A percentile compares a stretch with the other conserved stretches of the same genome.
These are phyloP conservation scores for Rhagophthalmus giganteus DNA, from an alignment of 2,888 invertebrate genomes.

Conservation along the genomic window DNA sequence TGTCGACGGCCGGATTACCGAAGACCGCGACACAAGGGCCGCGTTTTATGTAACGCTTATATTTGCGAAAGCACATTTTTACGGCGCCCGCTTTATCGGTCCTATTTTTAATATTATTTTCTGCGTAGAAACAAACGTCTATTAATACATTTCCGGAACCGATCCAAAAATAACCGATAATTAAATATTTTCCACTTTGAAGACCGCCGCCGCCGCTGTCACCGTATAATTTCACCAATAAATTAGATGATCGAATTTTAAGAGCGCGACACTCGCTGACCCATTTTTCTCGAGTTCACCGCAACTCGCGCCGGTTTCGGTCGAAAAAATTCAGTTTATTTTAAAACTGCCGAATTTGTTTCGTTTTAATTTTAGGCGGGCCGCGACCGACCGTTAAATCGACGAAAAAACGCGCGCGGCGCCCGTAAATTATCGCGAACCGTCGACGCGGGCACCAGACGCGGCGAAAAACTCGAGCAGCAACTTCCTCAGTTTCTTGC, in stretches of 20 bases:
- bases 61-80: conserved; percentile 12
- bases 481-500: conserved; percentile 21
- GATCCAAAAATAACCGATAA: conserved; percentile 37
- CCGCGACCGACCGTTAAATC: background rate
- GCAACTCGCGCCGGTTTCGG: conserved; percentile 27
- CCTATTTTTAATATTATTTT: conserved; percentile 29
- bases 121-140: conserved; percentile 35
- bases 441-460: no score
- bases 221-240: conserved; percentile 16
- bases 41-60: no score
- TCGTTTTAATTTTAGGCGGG: conserved; percentile 8
- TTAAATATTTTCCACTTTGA: conserved; percentile 33
- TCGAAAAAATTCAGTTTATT: conserved; percentile 35
- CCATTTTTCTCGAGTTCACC: conserved; percentile 36
- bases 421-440: no score
- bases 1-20: no score
- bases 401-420: no score
- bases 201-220: conserved; percentile 16
- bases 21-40: no score
- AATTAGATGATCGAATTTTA: conserved; percentile 25
- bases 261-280: conserved; percentile 34
- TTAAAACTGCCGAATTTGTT: conserved; percentile 15
- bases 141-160: conserved; percentile 39
- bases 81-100: conserved; percentile 15
- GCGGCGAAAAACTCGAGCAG: no score